phyloP scores from a whole-genome alignment of 2,888 invertebrate genomes.

The Caenorhabditis sp. region DNA sequence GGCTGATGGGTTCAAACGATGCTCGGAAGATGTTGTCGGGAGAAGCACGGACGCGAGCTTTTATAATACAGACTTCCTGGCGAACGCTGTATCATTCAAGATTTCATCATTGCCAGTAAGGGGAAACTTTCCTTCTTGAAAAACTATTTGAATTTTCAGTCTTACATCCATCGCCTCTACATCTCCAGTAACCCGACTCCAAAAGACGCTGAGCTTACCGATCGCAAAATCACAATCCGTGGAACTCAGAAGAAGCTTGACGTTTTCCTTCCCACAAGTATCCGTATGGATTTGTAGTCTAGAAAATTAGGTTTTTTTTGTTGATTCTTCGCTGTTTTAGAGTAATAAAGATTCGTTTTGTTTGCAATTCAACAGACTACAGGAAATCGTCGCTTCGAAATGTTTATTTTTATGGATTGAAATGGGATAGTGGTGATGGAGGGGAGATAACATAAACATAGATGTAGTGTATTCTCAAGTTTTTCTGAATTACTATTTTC shows the following conservation, averaged over 20 bases:
- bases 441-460: background rate
- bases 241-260: conserved; percentile 55
- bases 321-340: conserved; percentile 24
- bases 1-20: conserved; percentile 61
- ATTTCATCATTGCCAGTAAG: conserved; percentile 64
- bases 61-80: conserved; percentile 66
- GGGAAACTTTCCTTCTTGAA: no score
- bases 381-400: background rate
- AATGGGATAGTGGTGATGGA: background rate
- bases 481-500: background rate
- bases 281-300: conserved; percentile 42
- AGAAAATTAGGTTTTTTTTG: conserved; percentile 14
- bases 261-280: conserved; percentile 45
- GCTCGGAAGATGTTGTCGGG: conserved; percentile 53
- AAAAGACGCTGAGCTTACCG: conserved; percentile 45
- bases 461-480: background rate
- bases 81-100: conserved; percentile 58
- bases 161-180: conserved; percentile 57
- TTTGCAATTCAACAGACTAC: background rate
- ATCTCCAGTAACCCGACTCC: conserved; percentile 53
- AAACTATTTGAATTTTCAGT: conserved; percentile 20
- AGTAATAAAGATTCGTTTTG: conserved; percentile 17
- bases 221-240: conserved; percentile 38
- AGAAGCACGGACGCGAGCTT: conserved; percentile 48
- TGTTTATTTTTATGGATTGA: conserved; percentile 33